Percentiles rank a stretch among this genome's conserved stretches.
phyloP scores from a whole-genome alignment of 2,888 invertebrate species.

The Odontocerum albicorne region DNA sequence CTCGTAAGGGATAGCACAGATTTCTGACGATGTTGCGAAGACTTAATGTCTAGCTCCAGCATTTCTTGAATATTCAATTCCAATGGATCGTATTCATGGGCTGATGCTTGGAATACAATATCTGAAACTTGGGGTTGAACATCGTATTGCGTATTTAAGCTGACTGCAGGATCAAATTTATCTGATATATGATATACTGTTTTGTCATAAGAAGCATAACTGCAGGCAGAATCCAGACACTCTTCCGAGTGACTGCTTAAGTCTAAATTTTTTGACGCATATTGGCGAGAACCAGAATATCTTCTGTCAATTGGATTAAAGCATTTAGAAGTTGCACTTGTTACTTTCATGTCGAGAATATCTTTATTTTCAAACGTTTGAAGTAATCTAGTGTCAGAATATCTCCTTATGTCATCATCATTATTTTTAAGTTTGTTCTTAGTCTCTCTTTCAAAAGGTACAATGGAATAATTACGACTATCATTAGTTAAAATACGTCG shows the following conservation, averaged over 20 bases:
- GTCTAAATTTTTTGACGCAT: constrained; percentile 21
- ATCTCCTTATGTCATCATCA: constrained; percentile 43
- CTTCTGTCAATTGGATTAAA: constrained; percentile 47
- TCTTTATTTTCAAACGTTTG: constrained; percentile 38
- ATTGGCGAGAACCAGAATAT: constrained; percentile 37
- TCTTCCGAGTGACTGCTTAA: constrained; percentile 32
- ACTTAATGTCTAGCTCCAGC: constrained; percentile 53
- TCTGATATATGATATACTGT: constrained; percentile 50
- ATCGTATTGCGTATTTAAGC: constrained; percentile 25
- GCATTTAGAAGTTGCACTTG: constrained; percentile 19
- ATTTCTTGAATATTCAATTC: constrained; percentile 49
- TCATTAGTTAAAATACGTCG: constrained; percentile 40
- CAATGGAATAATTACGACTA: constrained; percentile 32
- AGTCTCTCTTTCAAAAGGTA: constrained; percentile 32
- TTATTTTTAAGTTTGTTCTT: constrained; percentile 25
- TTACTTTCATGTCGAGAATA: constrained; percentile 22
- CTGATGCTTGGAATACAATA: constrained; percentile 42
- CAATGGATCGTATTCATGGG: constrained; percentile 55
- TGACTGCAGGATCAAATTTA: constrained; percentile 29
- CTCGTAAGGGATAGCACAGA: constrained; percentile 35
- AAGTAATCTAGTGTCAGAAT: constrained; percentile 48
- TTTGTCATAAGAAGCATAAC: constrained; percentile 32
- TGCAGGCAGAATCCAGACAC: constrained; percentile 25
- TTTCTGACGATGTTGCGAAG: constrained; percentile 30
- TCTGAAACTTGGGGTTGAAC: constrained; percentile 39